These are phyloP conservation scores for Acanthococcus lagerstroemiae DNA, from an alignment of 2,888 invertebrate genomes.

Conservation along the genomic window DNA sequence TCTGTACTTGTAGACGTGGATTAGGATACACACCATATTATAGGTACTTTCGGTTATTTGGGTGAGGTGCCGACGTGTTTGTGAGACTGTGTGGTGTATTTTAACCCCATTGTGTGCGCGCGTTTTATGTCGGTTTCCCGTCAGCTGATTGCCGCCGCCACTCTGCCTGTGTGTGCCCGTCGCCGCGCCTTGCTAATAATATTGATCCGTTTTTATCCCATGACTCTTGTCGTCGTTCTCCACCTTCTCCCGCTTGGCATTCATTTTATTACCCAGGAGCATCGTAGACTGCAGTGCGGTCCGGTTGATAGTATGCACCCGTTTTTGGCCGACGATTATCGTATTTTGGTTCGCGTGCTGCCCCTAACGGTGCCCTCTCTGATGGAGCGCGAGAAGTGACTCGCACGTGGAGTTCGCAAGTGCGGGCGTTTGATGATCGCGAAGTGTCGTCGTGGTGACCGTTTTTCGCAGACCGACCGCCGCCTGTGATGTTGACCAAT, in stretches of 20 bases:
- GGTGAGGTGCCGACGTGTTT: too few relatives aligned
- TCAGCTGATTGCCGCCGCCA: slow-evolving; percentile 12
- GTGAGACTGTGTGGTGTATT: too few relatives aligned
- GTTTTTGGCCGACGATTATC: background rate
- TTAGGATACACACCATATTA: too few relatives aligned
- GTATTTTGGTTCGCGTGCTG: background rate
- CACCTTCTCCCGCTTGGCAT: background rate
- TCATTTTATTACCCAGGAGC: background rate
- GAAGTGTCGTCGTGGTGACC: background rate
- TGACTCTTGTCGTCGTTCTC: background rate
- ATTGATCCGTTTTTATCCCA: slow-evolving; percentile 9
- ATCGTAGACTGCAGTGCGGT: background rate
- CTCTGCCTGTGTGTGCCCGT: too few relatives aligned
- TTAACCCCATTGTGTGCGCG: too few relatives aligned
- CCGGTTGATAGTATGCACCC: background rate
- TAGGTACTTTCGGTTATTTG: too few relatives aligned
- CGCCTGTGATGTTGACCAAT: slow-evolving; percentile 3
- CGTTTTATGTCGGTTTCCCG: background rate
- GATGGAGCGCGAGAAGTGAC: background rate
- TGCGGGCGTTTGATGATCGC: background rate
- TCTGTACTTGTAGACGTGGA: too few relatives aligned
- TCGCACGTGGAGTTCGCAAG: background rate
- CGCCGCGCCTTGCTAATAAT: too few relatives aligned
- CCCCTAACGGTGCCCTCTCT: too few relatives aligned
- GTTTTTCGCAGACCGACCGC: background rate